Conservation (phyloP, 2,888 invertebrate species). For the Oeneis ivallda region DNA sequence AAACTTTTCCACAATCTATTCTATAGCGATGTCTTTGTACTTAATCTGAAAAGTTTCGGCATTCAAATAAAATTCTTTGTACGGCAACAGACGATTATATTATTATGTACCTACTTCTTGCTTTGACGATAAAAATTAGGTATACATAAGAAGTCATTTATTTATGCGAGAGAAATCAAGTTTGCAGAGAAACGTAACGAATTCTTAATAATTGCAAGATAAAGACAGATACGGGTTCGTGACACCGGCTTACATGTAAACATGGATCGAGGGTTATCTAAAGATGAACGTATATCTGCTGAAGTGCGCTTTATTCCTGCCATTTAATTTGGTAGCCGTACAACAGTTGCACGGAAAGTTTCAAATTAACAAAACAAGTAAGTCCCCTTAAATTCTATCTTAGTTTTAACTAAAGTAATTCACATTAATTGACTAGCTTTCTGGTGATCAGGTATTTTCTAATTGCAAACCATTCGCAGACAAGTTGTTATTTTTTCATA, state of each 20-base stretch:
- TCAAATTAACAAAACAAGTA: conserved; percentile 49
- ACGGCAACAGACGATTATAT: too few relatives aligned
- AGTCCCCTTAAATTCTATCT: conserved; percentile 42
- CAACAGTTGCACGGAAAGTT: conserved; percentile 48
- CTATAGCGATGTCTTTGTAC: too few relatives aligned
- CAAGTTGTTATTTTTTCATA: background rate
- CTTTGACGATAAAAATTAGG: too few relatives aligned
- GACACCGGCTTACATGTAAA: conserved; percentile 54
- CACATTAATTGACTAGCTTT: too few relatives aligned
- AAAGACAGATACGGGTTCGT: conserved; percentile 44
- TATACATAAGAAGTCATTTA: background rate
- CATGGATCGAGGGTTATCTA: conserved; percentile 63
- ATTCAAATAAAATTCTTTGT: too few relatives aligned
- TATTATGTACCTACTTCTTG: too few relatives aligned
- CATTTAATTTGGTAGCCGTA: conserved; percentile 50
- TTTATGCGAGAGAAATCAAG: conserved; percentile 33
- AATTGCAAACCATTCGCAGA: too few relatives aligned
- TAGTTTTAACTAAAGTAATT: background rate
- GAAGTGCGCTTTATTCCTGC: conserved; percentile 46
- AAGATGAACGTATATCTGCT: conserved; percentile 54
- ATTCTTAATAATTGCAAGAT: conserved; percentile 53
- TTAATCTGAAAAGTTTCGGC: too few relatives aligned
- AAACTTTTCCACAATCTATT: too few relatives aligned
- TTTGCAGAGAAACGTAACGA: conserved; percentile 44
- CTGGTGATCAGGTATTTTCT: background rate